Evolutionary conservation across 2,888 invertebrate genomes (phyloP).

Genomic region (Dolomedes plantarius): DNA sequence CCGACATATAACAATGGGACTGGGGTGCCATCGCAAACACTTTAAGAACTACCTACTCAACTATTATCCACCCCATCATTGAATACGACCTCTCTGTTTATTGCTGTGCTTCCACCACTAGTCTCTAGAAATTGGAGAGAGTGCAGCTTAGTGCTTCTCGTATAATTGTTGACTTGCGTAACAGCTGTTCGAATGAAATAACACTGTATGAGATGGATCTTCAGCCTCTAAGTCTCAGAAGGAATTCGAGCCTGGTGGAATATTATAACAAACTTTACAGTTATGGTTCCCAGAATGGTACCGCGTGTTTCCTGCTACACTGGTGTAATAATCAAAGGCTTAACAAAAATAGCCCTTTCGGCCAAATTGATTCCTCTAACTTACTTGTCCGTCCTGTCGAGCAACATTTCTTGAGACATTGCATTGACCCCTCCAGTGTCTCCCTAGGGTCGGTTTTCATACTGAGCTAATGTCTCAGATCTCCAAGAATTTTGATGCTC

Average conservation of each 20-base stretch:
- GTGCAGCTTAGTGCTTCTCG: neutral
- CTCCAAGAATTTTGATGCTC: neutral
- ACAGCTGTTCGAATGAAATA: neutral
- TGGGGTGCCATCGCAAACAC: slow-evolving; percentile 3
- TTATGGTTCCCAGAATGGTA: neutral
- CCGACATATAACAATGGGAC: too few relatives aligned
- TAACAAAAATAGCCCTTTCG: neutral
- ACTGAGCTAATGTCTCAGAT: neutral
- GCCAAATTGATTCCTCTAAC: neutral
- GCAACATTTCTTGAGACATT: neutral
- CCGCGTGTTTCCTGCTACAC: neutral
- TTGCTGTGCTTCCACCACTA: neutral
- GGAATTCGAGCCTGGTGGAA: neutral
- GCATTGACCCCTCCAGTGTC: neutral
- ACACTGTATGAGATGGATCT: neutral
- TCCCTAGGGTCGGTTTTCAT: neutral
- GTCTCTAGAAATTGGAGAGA: slow-evolving; percentile 1
- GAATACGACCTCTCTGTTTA: neutral
- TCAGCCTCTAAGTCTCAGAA: neutral
- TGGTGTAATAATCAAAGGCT: neutral
- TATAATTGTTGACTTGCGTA: neutral
- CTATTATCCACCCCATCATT: neutral
- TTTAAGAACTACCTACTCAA: neutral
- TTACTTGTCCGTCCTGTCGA: neutral
- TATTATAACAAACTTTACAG: neutral